Base-by-base conservation (phyloP, 2,888 invertebrate species). In the Muscina levida region DNA sequence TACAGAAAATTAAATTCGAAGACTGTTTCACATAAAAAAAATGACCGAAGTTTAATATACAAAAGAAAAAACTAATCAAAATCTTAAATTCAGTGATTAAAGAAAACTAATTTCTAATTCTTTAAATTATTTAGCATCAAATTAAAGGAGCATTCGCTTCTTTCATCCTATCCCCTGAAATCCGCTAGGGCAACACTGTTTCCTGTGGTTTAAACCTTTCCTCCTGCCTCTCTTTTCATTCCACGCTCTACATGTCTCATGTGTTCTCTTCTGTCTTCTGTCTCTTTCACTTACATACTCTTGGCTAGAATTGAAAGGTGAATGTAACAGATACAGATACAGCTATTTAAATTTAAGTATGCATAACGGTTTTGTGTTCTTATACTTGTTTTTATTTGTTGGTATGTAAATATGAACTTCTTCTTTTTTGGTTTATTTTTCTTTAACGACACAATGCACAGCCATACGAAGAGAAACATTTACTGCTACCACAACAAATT, bases 271-370 rank as follows among this genome's bases (percentile, higher is more conserved):
- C n/a, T n/a, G n/a, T n/a, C n/a, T n/a, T n/a, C n/a, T n/a, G 15
- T 2, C 19, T 39, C 19, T 8, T 0, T 37, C 59, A 39, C 59
- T 37, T 10, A 39, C 19, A 22, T 22, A 1, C 22, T 39, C 39
- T 37, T 19, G 15, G 5, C n/a, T 13, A 46, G 17, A 15, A 15
- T 6, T 67, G 48, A 73, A 62, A 81, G 80, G 80, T 81, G 77
- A 81, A 77, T 77, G 80, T 77, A 80, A 77, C 53, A 71, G 62
- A 62, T 62, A 62, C 62, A 62, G 62, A 17, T 51, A 51, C 37
- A 24, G 62, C 31, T 74, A 66, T 77, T 81, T 67, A 71, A 80
- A 72, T 70, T 74, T 74, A 72, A 74, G 57, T 48, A 39, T 67
- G 10, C 67, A 24, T 51, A 57, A 48, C 48, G 57, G 37, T 39